Evolutionary conservation across 2,797 vertebrate species (phyloP).

Genomic region (Poecile montanus): DNA sequence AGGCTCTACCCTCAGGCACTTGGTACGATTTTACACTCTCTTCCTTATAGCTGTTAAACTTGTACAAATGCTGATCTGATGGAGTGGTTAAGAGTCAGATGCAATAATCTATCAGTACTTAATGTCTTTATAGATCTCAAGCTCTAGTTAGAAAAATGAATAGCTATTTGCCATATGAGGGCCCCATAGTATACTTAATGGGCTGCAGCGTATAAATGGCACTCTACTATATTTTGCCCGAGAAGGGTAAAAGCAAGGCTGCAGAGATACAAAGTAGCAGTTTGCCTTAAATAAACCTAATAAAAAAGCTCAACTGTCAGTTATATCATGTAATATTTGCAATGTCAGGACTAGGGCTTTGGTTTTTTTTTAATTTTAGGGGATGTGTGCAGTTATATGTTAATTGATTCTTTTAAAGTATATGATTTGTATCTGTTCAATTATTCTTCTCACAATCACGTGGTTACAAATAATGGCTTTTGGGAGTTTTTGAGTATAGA

Average conservation of each 20-base stretch:
- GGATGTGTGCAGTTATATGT: fast-evolving
- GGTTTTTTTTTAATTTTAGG: neutral
- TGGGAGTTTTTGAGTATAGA: neutral
- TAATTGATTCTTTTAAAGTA: neutral
- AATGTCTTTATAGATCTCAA: neutral
- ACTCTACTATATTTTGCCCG: neutral
- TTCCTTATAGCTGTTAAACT: neutral
- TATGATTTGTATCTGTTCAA: neutral
- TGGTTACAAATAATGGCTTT: neutral
- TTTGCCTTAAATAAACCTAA: neutral
- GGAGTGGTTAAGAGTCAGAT: neutral
- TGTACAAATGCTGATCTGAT: neutral
- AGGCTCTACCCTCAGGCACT: neutral
- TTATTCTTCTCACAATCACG: neutral
- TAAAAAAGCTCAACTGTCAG: neutral
- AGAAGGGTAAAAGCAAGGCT: neutral
- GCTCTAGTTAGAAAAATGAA: neutral
- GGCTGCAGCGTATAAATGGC: neutral
- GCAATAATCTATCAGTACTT: neutral
- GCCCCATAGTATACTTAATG: neutral
- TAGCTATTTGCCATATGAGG: neutral
- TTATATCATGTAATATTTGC: neutral
- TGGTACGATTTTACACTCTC: neutral
- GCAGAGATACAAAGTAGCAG: neutral
- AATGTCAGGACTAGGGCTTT: neutral